Evolutionary conservation across 2,797 vertebrate genomes (phyloP).

Genomic region (Hephaestus fuliginosus): DNA sequence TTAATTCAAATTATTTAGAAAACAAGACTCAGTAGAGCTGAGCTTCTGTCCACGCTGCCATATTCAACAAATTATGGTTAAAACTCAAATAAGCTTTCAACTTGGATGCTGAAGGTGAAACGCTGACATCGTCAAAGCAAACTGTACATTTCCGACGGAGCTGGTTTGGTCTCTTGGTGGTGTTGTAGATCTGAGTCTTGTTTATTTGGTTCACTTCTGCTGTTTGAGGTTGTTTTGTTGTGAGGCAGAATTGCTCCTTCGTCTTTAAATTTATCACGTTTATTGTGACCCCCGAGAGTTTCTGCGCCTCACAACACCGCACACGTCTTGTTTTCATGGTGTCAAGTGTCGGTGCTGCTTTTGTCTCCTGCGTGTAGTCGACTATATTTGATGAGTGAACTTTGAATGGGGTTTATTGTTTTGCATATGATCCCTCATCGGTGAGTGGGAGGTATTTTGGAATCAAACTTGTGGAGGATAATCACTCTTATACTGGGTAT

Average conservation of each 20-base stretch:
- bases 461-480: not conserved
- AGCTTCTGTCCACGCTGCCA: constrained; percentile 24
- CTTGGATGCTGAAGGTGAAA: constrained; percentile 25
- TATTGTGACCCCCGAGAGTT: not conserved
- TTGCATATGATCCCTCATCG: not conserved
- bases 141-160: not conserved
- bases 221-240: constrained; percentile 27
- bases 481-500: not conserved
- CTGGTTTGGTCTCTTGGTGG: constrained; percentile 4
- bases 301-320: not conserved
- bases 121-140: constrained; percentile 10
- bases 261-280: constrained; percentile 23
- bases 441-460: constrained; percentile 7
- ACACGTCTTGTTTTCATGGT: constrained; percentile 5
- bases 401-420: not conserved
- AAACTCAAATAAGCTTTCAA: not conserved
- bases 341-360: not conserved
- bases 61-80: not conserved
- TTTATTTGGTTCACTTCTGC: constrained; percentile 18
- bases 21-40: constrained; percentile 22
- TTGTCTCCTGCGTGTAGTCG: not conserved
- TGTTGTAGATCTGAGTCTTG: constrained; percentile 6
- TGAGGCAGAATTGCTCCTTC: constrained; percentile 13
- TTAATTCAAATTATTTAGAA: constrained; percentile 34
- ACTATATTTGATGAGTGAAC: constrained; percentile 18